Conservation (phyloP, 2,113 vertebrate species). For the Campylomormyrus numenius region DNA sequence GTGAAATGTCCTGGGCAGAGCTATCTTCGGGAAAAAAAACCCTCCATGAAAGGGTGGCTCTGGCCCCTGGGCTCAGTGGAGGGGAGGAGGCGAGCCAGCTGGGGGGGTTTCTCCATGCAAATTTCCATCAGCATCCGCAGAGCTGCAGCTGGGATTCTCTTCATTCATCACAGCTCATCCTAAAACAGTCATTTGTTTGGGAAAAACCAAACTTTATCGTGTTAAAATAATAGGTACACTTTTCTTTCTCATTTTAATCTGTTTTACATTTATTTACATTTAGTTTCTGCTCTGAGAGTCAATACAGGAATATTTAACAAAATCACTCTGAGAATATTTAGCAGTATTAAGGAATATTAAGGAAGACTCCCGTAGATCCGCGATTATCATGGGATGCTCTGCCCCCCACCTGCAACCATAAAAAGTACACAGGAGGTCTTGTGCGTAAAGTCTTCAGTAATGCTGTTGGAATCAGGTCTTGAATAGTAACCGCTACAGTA, state of each 20-base stretch:
- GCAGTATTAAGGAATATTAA: background rate
- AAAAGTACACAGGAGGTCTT: background rate
- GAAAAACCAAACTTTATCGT: constrained; percentile 12
- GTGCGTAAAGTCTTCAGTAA: background rate
- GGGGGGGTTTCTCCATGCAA: constrained; percentile 52
- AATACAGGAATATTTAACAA: background rate
- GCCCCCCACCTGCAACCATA: background rate
- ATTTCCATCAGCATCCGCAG: constrained; percentile 51
- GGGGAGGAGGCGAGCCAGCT: constrained; percentile 47
- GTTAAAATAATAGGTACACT: background rate
- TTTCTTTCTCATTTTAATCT: background rate
- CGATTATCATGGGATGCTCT: background rate
- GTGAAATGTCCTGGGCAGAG: background rate
- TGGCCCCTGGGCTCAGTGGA: constrained; percentile 12
- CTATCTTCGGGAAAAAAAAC: background rate
- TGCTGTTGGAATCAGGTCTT: background rate
- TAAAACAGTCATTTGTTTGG: constrained; percentile 33
- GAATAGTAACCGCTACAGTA: background rate
- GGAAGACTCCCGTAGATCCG: background rate
- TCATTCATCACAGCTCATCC: background rate
- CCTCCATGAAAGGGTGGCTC: too few relatives aligned
- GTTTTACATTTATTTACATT: background rate
- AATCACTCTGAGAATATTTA: background rate
- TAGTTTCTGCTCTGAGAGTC: background rate
- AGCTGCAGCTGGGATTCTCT: background rate